phyloP scores from a whole-genome alignment of 2,888 invertebrate species.

The Conistra vaccinii region DNA sequence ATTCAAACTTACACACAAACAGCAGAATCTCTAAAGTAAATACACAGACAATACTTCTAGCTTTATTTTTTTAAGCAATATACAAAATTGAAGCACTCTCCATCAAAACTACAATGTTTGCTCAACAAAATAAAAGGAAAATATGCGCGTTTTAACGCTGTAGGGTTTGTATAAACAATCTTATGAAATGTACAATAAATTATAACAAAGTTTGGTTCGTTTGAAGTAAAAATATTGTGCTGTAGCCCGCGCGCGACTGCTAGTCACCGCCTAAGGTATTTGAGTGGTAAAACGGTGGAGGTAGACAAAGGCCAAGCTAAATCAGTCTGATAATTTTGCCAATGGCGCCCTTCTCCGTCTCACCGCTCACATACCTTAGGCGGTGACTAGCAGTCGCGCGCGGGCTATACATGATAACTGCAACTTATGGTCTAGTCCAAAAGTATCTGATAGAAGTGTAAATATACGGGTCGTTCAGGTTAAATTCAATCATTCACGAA shows the following conservation, averaged over 20 bases:
- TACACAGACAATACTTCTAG: background rate
- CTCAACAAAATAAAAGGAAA: conserved; percentile 14
- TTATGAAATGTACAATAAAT: conserved; percentile 7
- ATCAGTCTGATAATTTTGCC: too few species aligned
- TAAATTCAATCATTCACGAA: background rate
- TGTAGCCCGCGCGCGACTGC: background rate
- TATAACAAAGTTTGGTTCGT: background rate
- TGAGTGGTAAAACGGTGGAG: too few species aligned
- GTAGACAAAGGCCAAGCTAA: too few species aligned
- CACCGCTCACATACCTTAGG: too few species aligned
- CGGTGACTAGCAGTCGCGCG: too few species aligned
- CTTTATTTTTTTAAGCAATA: conserved; percentile 30
- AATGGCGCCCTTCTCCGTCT: too few species aligned
- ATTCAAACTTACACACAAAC: conserved; percentile 5
- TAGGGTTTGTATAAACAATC: background rate
- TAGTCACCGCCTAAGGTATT: too few species aligned
- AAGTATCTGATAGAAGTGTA: background rate
- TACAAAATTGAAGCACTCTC: conserved; percentile 32
- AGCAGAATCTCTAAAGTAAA: background rate
- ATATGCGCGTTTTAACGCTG: conserved; percentile 10
- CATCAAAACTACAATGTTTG: conserved; percentile 27
- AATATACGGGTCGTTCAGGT: background rate
- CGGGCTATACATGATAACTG: background rate
- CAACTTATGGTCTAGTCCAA: background rate
- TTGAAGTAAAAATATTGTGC: too few species aligned